Evolutionary conservation across 2,888 invertebrate species (phyloP).

Genomic region (Conomelus anceps): DNA sequence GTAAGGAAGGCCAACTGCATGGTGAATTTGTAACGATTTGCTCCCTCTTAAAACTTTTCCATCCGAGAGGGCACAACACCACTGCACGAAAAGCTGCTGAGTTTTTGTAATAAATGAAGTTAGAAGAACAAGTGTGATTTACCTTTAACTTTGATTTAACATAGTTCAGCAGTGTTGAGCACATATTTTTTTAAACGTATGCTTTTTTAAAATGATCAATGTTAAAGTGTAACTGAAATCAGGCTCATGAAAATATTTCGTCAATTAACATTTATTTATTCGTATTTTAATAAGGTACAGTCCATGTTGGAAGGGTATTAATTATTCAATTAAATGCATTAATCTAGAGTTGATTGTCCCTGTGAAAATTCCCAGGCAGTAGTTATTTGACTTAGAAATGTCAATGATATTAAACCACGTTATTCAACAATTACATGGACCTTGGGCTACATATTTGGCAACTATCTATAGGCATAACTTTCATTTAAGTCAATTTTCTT

Average conservation of each 20-base stretch:
- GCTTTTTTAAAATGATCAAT: not conserved
- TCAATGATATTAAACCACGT: too few relatives aligned
- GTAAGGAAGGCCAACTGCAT: too few relatives aligned
- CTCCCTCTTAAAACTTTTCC: too few relatives aligned
- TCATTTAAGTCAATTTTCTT: not conserved
- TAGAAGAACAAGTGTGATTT: too few relatives aligned
- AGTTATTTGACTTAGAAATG: not conserved
- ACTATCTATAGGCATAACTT: not conserved
- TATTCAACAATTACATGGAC: not conserved
- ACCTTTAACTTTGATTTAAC: too few relatives aligned
- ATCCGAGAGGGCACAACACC: too few relatives aligned
- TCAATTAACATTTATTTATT: not conserved
- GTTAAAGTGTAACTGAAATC: not conserved
- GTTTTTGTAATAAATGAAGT: too few relatives aligned
- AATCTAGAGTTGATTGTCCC: not conserved
- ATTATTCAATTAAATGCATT: not conserved
- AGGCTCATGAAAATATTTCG: not conserved
- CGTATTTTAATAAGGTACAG: not conserved
- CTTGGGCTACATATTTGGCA: not conserved
- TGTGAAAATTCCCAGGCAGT: not conserved
- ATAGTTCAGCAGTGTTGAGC: too few relatives aligned
- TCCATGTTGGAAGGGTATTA: too few relatives aligned
- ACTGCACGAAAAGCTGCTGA: too few relatives aligned
- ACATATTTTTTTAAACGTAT: too few relatives aligned
- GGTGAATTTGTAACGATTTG: too few relatives aligned